Evolutionary conservation across 2,113 vertebrate genomes (phyloP), one percentile per base, ranked within the genome.

Genomic region (Labeo rohita): DNA sequence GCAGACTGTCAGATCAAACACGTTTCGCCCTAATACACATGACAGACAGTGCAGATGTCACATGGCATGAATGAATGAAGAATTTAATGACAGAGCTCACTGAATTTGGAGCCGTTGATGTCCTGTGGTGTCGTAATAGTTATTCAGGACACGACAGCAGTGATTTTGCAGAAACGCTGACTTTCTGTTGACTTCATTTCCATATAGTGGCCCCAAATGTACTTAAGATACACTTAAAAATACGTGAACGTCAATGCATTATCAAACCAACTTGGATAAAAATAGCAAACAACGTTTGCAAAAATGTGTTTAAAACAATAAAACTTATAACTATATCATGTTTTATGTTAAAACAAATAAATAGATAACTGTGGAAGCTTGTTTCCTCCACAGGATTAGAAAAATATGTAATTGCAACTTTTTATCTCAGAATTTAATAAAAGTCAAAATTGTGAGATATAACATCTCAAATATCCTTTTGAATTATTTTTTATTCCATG

Each of bases 41-140:
- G 66, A 85, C 49, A 91, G 84, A 75, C 39, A 23, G 23, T 83
- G 6, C 84, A 85, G 86, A 90, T 88, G 85, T 77, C 89, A 72
- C 80, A 88, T 87, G 47, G 86, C 80, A 87, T 87, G 47, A 87
- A 89, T 90, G 85, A 87, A 89, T 86, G 68, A 56, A 65, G 66
- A 87, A 76, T 78, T 83, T 47, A 78, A 89, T 89, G 59, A 88
- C 68, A 73, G 63, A 77, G 52, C 47, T 78, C 65, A 59, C 77
- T 88, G 68, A 6, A 9, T 65, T 49, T 66, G 52, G 21, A 52
- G 52, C 65, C 21, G 1, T 49, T 34, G 43, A 16, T 1, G 36
- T 84, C 54, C 72, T 85, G 74, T 83, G 61, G 65, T 79, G 65
- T 18, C 10, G 8, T 54, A 39, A 16, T 10, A 45, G 63, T 68